Percentiles rank a stretch among this genome's conserved stretches.
These are phyloP conservation scores for Etia nguti DNA, from an alignment of 2,113 vertebrate genomes.

Conservation along the genomic window DNA sequence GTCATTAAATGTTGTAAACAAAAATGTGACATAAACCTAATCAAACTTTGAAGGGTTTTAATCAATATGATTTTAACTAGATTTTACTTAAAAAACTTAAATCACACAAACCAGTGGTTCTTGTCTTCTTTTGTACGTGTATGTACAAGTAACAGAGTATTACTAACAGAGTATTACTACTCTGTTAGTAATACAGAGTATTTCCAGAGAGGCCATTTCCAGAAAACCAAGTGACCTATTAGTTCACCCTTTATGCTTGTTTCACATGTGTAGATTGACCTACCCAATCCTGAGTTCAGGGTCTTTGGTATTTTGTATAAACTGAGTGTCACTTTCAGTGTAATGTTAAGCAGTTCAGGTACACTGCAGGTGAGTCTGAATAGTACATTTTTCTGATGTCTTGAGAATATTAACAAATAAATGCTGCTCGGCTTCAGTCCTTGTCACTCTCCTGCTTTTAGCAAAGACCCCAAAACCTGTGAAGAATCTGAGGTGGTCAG, in stretches of 20 bases:
- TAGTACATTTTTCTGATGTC: background rate
- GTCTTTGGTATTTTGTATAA: background rate
- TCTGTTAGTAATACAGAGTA: too few relatives aligned
- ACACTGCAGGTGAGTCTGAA: background rate
- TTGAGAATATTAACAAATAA: background rate
- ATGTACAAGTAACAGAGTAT: too few relatives aligned
- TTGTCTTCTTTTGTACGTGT: background rate
- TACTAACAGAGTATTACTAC: too few relatives aligned
- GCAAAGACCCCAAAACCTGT: conserved; percentile 1
- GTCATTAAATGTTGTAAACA: background rate
- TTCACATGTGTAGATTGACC: background rate
- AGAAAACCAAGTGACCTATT: background rate
- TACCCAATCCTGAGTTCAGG: background rate
- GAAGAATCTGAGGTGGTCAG: conserved; percentile 17
- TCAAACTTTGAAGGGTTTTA: background rate
- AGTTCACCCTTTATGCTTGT: background rate
- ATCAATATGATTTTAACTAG: background rate
- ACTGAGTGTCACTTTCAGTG: background rate
- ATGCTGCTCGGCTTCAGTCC: background rate
- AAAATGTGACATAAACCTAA: background rate
- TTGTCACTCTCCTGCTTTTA: background rate
- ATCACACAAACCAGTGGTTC: background rate
- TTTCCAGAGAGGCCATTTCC: background rate
- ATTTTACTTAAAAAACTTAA: background rate
- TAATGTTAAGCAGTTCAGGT: background rate